Conservation (phyloP, 2,797 vertebrate species). For the Spinus olivaceus region DNA sequence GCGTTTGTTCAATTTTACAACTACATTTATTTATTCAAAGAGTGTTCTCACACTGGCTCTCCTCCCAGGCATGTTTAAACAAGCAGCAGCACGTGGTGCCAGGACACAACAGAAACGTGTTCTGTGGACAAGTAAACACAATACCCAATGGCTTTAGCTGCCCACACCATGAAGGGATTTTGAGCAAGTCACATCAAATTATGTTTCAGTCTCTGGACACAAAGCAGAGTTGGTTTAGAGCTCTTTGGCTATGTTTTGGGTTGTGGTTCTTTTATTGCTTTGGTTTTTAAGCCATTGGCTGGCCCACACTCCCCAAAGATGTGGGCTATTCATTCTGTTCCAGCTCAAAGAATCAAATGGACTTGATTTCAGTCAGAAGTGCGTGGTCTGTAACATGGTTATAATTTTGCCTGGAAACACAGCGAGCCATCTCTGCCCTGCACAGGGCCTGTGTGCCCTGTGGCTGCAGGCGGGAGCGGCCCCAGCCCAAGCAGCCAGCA, state of each 20-base stretch:
- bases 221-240: constrained; percentile 23
- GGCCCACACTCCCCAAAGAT: background rate
- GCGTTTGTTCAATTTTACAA: background rate
- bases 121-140: constrained; percentile 53
- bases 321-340: constrained; percentile 7
- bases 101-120: background rate
- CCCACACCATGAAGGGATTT: background rate
- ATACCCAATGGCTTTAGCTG: background rate
- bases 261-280: background rate
- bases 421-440: background rate
- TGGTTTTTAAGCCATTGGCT: constrained; percentile 11
- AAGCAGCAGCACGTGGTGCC: background rate
- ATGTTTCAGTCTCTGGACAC: background rate
- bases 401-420: background rate
- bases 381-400: background rate
- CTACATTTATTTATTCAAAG: constrained; percentile 17
- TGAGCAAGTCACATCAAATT: constrained; percentile 35
- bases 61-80: constrained; percentile 43
- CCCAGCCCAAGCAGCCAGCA: background rate
- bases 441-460: background rate
- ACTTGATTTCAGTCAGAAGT: background rate
- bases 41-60: constrained; percentile 32
- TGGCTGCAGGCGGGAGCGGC: background rate
- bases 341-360: background rate
- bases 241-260: background rate